Conservation (phyloP, 2,888 invertebrate genomes). For the Cephus rjabovi region DNA sequence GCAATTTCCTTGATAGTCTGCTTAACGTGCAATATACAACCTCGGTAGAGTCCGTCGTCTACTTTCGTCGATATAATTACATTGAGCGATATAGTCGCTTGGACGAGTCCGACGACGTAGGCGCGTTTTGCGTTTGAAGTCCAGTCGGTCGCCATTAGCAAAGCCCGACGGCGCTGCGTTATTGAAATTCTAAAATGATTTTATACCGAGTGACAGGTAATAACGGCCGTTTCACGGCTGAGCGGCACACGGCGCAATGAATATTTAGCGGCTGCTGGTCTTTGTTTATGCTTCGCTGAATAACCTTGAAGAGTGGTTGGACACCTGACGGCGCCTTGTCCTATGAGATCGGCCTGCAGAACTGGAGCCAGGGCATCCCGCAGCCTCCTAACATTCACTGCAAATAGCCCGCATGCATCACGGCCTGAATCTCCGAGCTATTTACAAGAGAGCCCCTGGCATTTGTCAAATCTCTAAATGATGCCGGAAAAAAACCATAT, state of each 20-base stretch:
- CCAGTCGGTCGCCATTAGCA: slow-evolving; percentile 55
- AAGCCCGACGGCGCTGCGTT: slow-evolving; percentile 32
- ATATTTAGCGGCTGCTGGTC: slow-evolving; percentile 41
- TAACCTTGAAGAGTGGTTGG: slow-evolving; percentile 5
- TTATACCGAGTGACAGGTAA: slow-evolving; percentile 63
- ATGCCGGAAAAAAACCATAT: slow-evolving; percentile 18
- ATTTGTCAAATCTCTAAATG: slow-evolving; percentile 24
- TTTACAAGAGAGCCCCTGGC: slow-evolving; percentile 40
- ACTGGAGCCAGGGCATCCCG: slow-evolving; percentile 7
- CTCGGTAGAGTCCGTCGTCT: slow-evolving; percentile 52
- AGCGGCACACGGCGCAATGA: slow-evolving; percentile 36
- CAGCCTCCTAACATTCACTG: slow-evolving; percentile 24
- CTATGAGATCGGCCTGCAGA: not conserved
- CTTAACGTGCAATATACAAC: slow-evolving; percentile 51
- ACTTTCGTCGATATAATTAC: slow-evolving; percentile 54
- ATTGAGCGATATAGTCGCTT: slow-evolving; percentile 31
- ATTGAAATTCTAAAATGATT: slow-evolving; percentile 63
- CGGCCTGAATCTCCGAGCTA: slow-evolving; percentile 29
- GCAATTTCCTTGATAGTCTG: slow-evolving; percentile 56
- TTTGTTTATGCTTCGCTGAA: slow-evolving; percentile 22
- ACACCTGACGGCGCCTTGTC: not conserved
- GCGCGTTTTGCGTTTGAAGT: slow-evolving; percentile 56
- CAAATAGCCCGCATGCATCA: slow-evolving; percentile 52
- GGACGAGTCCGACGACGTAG: slow-evolving; percentile 29
- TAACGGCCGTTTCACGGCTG: slow-evolving; percentile 49